Evolutionary conservation across 2,113 vertebrate species (phyloP).

Genomic region (Spermophilus dauricus): DNA sequence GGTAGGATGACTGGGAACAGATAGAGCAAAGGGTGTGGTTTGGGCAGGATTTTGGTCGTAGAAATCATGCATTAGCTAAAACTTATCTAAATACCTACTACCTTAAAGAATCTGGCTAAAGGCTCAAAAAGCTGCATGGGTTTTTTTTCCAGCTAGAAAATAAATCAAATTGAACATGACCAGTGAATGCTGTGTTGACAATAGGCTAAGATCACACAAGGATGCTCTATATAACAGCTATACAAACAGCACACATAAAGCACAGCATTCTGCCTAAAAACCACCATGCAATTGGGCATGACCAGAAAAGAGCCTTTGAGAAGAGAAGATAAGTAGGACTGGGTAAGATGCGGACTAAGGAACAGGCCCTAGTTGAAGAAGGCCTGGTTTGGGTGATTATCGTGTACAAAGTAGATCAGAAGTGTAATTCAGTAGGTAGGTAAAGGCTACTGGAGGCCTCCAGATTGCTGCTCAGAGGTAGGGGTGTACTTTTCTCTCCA

Average conservation of each 20-base stretch:
- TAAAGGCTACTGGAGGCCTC: neutral
- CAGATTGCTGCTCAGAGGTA: neutral
- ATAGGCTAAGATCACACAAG: neutral
- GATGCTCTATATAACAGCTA: neutral
- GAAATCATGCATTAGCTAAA: neutral
- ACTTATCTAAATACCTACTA: neutral
- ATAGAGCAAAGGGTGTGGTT: too few species aligned
- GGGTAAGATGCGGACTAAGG: neutral
- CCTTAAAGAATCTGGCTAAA: neutral
- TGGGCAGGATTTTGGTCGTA: neutral
- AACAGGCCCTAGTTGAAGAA: neutral
- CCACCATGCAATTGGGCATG: neutral
- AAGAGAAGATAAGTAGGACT: constrained; percentile 15
- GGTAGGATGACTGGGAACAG: neutral
- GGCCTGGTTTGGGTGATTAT: neutral
- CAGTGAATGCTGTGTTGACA: neutral
- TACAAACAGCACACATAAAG: neutral
- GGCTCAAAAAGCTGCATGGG: neutral
- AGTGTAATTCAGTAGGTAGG: neutral
- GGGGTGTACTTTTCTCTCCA: neutral
- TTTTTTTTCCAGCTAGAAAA: neutral
- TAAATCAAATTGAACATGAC: constrained; percentile 7
- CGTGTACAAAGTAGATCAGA: neutral
- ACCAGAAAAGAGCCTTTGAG: neutral
- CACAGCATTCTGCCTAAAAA: neutral